Conservation (phyloP, 2,888 invertebrate species). For the Eudemis profundana region DNA sequence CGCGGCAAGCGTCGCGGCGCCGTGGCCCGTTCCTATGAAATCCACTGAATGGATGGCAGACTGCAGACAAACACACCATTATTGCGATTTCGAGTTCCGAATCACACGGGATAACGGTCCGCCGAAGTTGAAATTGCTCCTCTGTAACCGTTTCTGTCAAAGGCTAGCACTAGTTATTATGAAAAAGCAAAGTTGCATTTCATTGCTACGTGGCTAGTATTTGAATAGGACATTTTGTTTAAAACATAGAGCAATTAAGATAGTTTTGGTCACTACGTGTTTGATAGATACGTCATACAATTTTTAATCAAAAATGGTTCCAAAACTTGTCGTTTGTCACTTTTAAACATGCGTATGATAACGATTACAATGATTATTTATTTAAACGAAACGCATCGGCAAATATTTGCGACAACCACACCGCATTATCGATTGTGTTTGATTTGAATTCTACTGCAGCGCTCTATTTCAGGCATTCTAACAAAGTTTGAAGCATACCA, state of each 20-base stretch:
- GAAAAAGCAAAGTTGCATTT: constrained; percentile 7
- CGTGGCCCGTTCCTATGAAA: constrained; percentile 56
- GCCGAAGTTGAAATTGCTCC: constrained; percentile 40
- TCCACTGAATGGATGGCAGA: constrained; percentile 56
- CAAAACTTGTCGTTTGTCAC: no score
- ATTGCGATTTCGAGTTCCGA: constrained; percentile 47
- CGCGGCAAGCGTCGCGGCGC: constrained; percentile 55
- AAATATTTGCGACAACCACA: background rate
- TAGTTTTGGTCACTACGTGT: background rate
- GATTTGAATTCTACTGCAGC: background rate
- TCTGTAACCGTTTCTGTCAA: constrained; percentile 31
- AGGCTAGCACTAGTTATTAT: constrained; percentile 36
- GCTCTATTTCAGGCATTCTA: background rate
- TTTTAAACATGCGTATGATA: no score
- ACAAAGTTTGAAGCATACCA: constrained; percentile 1
- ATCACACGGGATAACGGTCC: constrained; percentile 45
- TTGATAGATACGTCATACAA: no score
- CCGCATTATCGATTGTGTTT: constrained; percentile 5
- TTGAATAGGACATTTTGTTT: background rate
- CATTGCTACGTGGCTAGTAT: background rate
- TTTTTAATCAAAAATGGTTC: no score
- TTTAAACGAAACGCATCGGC: background rate
- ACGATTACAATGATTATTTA: background rate
- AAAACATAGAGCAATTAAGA: background rate
- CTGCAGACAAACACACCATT: constrained; percentile 48